phyloP scores from a whole-genome alignment of 30 jellyfish, hydroid and myxozoan species.

The Turritopsis dohrnii region DNA sequence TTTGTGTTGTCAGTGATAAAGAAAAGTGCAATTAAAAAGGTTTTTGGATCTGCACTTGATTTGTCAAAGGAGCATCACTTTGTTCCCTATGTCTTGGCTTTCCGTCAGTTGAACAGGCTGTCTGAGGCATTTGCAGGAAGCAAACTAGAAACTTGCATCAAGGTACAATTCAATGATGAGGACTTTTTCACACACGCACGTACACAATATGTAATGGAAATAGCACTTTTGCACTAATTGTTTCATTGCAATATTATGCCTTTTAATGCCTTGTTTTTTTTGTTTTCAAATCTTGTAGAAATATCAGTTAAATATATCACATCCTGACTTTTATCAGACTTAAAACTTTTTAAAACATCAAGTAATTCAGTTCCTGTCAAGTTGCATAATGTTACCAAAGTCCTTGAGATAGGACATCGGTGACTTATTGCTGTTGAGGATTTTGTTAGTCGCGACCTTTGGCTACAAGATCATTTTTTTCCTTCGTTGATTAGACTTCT shows the following conservation, averaged over 20 bases:
- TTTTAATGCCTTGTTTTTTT: neutral
- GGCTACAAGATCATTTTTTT: too few species aligned
- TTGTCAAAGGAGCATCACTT: slow-evolving; percentile 1
- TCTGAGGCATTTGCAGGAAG: neutral
- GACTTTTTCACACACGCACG: neutral
- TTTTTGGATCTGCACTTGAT: neutral
- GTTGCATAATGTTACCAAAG: too few species aligned
- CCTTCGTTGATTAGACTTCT: too few species aligned
- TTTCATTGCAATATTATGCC: too few species aligned
- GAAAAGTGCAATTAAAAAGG: too few species aligned
- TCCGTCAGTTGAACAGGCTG: neutral
- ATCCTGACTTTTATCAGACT: too few species aligned
- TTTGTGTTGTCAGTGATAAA: too few species aligned
- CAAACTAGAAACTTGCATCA: neutral
- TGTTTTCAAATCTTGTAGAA: neutral
- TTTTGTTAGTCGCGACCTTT: too few species aligned
- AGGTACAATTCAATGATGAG: neutral
- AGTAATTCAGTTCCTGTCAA: too few species aligned
- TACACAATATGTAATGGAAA: neutral
- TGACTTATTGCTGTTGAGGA: too few species aligned
- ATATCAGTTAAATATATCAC: neutral
- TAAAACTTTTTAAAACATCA: too few species aligned
- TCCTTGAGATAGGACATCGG: too few species aligned
- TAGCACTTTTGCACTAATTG: neutral
- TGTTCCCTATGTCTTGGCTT: neutral